Base-by-base conservation (phyloP, 2,888 invertebrate species). In the Campaea margaritaria region DNA sequence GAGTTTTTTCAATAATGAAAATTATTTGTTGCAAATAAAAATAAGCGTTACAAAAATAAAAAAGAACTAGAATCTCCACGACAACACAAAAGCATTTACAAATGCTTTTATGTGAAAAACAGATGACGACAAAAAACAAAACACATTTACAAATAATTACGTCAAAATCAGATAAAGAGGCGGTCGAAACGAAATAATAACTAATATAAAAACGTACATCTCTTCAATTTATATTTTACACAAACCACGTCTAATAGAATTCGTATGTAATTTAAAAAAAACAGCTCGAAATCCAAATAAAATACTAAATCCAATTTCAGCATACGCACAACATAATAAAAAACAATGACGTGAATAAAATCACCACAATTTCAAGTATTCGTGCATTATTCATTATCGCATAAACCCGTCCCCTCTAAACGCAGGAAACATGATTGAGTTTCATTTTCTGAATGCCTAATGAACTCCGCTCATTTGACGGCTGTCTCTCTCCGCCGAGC, bases 361-460 rank as follows among this genome's bases (percentile, higher is more conserved):
- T 64, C 57, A 63, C 58, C 55, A 63, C 48, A 47, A 57, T 61
- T 50, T 14, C 55, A 38, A 46, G 57, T 43, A 44, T 58, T 53
- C 62, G 44, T 67, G 62, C 68, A 76, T 75, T 69, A 61, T 67
- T 64, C 69, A 58, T 54, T 76, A 42, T 27, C 28, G 70, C 72
- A 81, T 80, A 74, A 78, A 66, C 34, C 75, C 65, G 55, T 78
- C 78, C 82, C 27, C 38, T 65, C 67, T 77, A 79, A 85, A 78
- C 77, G 79, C 76, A 67, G 74, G 59, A 62, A 83, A 82, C 84
- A 83, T 87, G 84, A 88, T 88, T 81, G 83, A 85, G 82, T 86
- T 87, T 83, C 84, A 86, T 88, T 86, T 86, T 83, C 80, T 79
- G 87, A 86, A 88, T 87, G 83, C 75, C 75, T 87, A 87, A 88